These are phyloP conservation scores for Andrena trimmerana DNA, from an alignment of 2,888 invertebrate genomes.

Conservation along the genomic window DNA sequence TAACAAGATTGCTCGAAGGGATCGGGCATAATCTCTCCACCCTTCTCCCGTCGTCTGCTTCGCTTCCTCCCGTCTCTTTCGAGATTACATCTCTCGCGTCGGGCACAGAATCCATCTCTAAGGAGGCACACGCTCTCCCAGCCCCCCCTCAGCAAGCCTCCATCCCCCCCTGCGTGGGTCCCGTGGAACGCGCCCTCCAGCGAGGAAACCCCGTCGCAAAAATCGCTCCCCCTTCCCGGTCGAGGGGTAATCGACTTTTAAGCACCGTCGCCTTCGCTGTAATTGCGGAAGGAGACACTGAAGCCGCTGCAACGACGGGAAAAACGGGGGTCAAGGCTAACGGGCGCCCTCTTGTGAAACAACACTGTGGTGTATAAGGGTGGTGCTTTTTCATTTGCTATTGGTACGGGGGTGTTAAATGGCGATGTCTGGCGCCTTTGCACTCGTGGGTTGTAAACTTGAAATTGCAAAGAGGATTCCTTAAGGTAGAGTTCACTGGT, in stretches of 20 bases:
- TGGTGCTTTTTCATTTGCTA: conserved; percentile 44
- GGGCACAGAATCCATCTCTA: conserved; percentile 62
- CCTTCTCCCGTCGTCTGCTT: conserved; percentile 54
- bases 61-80: conserved; percentile 62
- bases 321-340: conserved; percentile 21
- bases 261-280: conserved; percentile 56
- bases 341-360: conserved; percentile 16
- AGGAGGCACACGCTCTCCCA: neutral
- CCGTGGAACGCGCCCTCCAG: conserved; percentile 50
- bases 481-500: neutral
- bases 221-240: conserved; percentile 51
- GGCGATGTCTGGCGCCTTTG: neutral
- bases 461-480: neutral
- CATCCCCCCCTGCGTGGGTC: neutral
- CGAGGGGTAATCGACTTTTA: conserved; percentile 70
- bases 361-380: conserved; percentile 13
- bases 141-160: neutral
- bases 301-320: neutral
- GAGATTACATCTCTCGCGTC: conserved; percentile 71
- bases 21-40: conserved; percentile 71
- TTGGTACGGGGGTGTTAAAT: conserved; percentile 49
- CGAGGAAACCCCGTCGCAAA: conserved; percentile 45
- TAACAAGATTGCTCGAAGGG: conserved; percentile 80
- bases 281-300: conserved; percentile 59
- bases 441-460: neutral